phyloP scores from a whole-genome alignment of 2,113 vertebrate genomes.

The Oryctolagus cuniculus region DNA sequence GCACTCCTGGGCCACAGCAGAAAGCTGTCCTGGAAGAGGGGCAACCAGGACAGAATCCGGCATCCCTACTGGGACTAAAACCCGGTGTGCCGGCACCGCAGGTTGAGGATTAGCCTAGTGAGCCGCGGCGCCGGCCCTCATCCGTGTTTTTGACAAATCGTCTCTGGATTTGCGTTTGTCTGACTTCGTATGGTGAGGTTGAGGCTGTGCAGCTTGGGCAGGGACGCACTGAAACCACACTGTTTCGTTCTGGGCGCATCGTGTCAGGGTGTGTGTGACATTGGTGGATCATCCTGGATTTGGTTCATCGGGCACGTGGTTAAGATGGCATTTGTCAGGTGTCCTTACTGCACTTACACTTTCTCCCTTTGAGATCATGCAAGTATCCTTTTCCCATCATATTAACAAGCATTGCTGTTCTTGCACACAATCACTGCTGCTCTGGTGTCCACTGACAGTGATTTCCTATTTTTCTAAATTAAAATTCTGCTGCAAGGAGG shows the following conservation, averaged over 20 bases:
- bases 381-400: neutral
- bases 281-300: neutral
- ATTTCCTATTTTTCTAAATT: constrained; percentile 2
- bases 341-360: neutral
- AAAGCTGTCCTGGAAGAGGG: too few species aligned
- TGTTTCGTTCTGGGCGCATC: neutral
- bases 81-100: too few species aligned
- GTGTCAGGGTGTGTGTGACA: neutral
- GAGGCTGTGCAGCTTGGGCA: neutral
- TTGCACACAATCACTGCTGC: neutral
- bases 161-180: neutral
- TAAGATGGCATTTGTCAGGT: neutral
- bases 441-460: neutral
- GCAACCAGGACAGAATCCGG: too few species aligned
- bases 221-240: neutral
- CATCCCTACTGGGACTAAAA: too few species aligned
- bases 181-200: neutral
- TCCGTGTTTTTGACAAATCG: neutral
- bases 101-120: too few species aligned
- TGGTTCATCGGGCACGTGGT: neutral
- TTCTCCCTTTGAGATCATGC: constrained; percentile 11
- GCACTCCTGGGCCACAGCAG: too few species aligned
- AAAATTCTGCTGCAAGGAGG: neutral
- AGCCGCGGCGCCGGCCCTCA: too few species aligned
- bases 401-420: neutral